Evolutionary conservation across 2,797 vertebrate genomes (phyloP).

Genomic region (Holocentrus rufus): DNA sequence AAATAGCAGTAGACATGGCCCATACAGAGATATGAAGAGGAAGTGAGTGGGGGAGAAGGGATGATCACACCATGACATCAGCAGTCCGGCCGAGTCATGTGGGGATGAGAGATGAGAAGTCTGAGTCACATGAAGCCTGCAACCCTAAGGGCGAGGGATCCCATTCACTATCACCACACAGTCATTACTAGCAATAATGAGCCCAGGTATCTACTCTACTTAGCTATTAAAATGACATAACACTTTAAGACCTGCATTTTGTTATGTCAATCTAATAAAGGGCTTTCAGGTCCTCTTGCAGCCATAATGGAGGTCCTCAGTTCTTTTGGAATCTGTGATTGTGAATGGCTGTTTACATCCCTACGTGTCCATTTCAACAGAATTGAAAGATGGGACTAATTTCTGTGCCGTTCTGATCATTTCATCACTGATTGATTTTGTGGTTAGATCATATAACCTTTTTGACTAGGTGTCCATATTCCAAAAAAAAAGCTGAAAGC

Average conservation of each 20-base stretch:
- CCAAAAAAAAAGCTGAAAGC: no score
- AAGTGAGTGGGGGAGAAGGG: constrained; percentile 26
- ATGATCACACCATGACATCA: constrained; percentile 58
- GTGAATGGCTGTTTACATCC: no score
- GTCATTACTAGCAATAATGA: neutral
- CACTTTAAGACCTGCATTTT: neutral
- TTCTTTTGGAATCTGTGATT: no score
- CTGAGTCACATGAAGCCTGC: constrained; percentile 57
- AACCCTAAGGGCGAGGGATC: neutral
- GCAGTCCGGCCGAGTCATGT: constrained; percentile 44
- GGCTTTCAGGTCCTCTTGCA: no score
- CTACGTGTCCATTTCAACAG: no score
- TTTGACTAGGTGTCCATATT: no score
- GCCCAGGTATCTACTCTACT: neutral
- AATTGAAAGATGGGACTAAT: no score
- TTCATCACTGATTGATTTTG: no score
- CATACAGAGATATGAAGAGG: constrained; percentile 34
- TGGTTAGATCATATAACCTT: no score
- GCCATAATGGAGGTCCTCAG: no score
- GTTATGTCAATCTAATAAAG: no score
- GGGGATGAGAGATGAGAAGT: constrained; percentile 27
- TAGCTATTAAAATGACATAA: neutral
- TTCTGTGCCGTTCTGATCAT: no score
- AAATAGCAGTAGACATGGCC: neutral
- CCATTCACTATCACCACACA: neutral